Evolutionary conservation across 2,113 vertebrate species (phyloP), one percentile per base, ranked within the genome.

Genomic region (Dolichotis patagonum): DNA sequence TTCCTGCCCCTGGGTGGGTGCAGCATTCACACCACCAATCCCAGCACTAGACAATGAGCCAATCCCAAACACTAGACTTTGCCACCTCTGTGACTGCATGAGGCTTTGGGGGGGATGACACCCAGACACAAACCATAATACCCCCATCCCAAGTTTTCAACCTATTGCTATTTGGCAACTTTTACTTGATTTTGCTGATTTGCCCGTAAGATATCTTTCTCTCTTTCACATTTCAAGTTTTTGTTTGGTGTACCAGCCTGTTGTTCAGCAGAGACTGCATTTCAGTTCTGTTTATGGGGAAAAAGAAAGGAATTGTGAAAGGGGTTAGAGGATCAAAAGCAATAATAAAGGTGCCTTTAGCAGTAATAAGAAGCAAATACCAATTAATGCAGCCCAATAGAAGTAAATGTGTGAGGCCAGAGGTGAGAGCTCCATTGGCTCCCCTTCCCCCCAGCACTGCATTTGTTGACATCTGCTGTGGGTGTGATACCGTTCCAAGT

Each of bases 261-360:
- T 43, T 89, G 24, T 75, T 97, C 52, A 67, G 1, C 69, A 88
- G 28, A 92, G 85, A 84, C 60, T 88, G 62, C 35, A 69, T 85
- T 96, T 85, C 49, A 67, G 77, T 95, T 91, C 52, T 94, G 32
- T 82, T 97, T 88, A 89, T 19, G 38, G 49, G 41, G 7, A 43
- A 81, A 85, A 82, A 35, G 43, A 91, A 91, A 54, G 12, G n/a
- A 85, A 92, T 95, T 96, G 78, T 94, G 35, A 95, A 91, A 95
- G 30, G 87, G 49, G 80, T 91, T 96, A 86, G 84, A 85, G 49
- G 82, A 87, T 96, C 54, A 75, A 94, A 92, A 94, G 54, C 43
- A 85, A 84, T 92, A 94, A 87, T 95, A 87, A 94, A 86, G 95
- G 4, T 89, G 49, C 19, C 24, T 56, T 84, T 10, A 56, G 32